Evolutionary conservation across 2,797 vertebrate genomes (phyloP), one percentile per base, ranked within the genome.

Genomic region (Pangasius mekongensis): DNA sequence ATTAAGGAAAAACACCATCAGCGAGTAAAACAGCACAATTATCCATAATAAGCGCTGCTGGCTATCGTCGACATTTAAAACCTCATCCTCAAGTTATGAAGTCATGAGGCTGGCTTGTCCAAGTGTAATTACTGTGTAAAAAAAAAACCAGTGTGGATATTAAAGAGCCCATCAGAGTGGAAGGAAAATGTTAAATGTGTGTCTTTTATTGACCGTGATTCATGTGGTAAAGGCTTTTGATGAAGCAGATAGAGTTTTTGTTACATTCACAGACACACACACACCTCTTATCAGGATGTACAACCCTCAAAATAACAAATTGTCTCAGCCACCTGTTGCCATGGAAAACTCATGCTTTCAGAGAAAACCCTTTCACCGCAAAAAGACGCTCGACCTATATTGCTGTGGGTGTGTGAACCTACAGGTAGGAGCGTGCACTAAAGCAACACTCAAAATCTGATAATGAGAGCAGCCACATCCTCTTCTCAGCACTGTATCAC

Each of bases 341-440:
- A 90, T 87, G 90, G 90, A 89, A 91, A 91, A 91, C 83, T 82
- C 74, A 22, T 33, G 83, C 88, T 89, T 90, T 90, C 87, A 89
- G 77, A 91, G 88, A 91, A 91, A 88, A 84, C 43, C 77, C 88
- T 80, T 73, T 86, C 87, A 82, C 88, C 52, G 56, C 71, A 30
- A 67, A 60, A 74, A 87, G 83, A 80, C 66, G 43, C n/a, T 30
- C 76, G 58, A 84, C 83, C 76, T 80, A 47, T 52, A 64, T 87
- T 6, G 13, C 91, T 86, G 88, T 84, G 73, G 88, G 85, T 89
- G 88, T 90, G 81, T 69, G 88, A 89, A 89, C 81, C 87, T 80
- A 90, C 90, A 91, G 89, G 90, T 91, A 90, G 13, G 66, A 90
- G 89, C 74, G 10, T 76, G 62, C 85, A 69, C 91, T 86, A 60